Evolutionary conservation across 2,888 invertebrate species (phyloP).

Genomic region (Ochropleura plecta): DNA sequence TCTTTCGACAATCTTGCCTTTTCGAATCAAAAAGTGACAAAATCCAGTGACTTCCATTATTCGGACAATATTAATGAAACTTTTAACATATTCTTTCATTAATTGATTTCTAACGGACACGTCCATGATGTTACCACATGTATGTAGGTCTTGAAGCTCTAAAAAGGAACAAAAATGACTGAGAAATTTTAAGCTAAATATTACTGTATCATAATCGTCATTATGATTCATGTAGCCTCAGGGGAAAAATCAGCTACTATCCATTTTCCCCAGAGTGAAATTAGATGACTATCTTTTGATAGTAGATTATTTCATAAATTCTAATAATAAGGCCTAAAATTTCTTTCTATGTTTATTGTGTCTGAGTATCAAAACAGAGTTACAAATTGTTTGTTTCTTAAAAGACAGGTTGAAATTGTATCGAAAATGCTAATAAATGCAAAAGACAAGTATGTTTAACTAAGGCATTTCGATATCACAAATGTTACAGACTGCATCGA

Average conservation of each 20-base stretch:
- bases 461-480: too few relatives aligned
- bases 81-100: slow-evolving; percentile 69
- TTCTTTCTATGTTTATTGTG: too few relatives aligned
- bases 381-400: too few relatives aligned
- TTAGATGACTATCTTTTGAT: slow-evolving; percentile 23
- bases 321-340: too few relatives aligned
- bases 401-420: too few relatives aligned
- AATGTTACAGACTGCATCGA: too few relatives aligned
- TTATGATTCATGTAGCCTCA: background rate
- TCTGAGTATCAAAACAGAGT: too few relatives aligned
- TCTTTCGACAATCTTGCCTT: slow-evolving; percentile 70
- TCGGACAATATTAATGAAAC: slow-evolving; percentile 63
- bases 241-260: slow-evolving; percentile 23
- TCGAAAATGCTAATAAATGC: too few relatives aligned
- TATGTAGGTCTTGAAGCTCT: slow-evolving; percentile 20
- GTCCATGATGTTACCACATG: slow-evolving; percentile 52
- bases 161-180: slow-evolving; percentile 9
- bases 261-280: slow-evolving; percentile 28
- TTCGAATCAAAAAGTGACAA: slow-evolving; percentile 73
- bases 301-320: too few relatives aligned
- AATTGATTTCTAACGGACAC: slow-evolving; percentile 60
- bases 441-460: too few relatives aligned
- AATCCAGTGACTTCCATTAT: slow-evolving; percentile 72
- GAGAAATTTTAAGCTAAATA: background rate
- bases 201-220: background rate